Conservation (phyloP, 2,113 vertebrate species). For the Numida meleagris region DNA sequence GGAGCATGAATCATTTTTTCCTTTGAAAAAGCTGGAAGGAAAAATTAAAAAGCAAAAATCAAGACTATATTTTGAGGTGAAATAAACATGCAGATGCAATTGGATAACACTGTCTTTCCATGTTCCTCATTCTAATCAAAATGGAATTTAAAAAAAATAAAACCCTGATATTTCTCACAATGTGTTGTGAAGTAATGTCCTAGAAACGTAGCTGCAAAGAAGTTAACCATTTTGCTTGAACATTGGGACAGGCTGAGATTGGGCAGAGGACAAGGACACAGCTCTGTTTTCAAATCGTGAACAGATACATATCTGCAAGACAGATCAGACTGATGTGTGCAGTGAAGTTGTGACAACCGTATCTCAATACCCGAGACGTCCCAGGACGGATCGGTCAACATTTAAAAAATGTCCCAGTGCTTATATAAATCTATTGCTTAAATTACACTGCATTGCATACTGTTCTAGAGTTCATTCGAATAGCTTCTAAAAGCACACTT, state of each 20-base stretch:
- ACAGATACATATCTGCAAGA: background rate
- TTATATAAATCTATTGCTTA: background rate
- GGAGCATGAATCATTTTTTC: conserved; percentile 20
- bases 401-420: background rate
- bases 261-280: background rate
- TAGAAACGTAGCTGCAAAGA: conserved; percentile 2
- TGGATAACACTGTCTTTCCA: background rate
- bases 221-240: background rate
- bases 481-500: background rate
- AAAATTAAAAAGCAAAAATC: conserved; percentile 39
- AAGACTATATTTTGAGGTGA: conserved; percentile 1
- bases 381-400: background rate
- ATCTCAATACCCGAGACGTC: conserved; percentile 10
- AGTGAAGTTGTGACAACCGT: background rate
- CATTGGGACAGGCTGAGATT: background rate
- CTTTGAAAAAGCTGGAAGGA: conserved; percentile 2
- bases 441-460: background rate
- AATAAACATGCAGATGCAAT: conserved; percentile 44
- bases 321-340: background rate
- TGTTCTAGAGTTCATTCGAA: background rate
- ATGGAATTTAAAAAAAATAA: background rate
- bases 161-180: background rate
- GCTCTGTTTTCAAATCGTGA: background rate
- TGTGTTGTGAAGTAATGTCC: background rate
- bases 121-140: background rate